phyloP scores from a whole-genome alignment of 2,113 vertebrate species.

The Glaucomys volans region DNA sequence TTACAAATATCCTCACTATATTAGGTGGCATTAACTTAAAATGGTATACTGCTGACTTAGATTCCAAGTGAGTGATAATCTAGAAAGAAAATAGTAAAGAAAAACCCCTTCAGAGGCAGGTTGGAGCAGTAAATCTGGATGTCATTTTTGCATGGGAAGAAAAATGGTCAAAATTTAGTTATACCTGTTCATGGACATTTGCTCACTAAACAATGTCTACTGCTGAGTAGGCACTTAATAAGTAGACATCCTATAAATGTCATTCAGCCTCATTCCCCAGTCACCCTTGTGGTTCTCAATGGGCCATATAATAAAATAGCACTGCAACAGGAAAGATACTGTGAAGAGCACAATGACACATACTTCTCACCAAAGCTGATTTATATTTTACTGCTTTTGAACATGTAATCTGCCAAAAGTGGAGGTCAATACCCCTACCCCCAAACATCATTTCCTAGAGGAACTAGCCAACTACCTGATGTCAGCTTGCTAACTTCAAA shows the following conservation, averaged over 20 bases:
- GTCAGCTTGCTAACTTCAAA: background rate
- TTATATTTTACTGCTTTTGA: background rate
- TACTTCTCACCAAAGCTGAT: background rate
- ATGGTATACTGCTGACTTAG: background rate
- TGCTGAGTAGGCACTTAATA: background rate
- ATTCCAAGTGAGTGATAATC: background rate
- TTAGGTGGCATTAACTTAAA: background rate
- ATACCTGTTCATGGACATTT: background rate
- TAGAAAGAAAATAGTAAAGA: background rate
- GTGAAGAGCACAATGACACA: no score
- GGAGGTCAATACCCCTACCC: background rate
- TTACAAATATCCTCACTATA: background rate
- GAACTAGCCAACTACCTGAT: background rate
- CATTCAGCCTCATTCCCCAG: background rate
- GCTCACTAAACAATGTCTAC: background rate
- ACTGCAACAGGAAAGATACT: background rate
- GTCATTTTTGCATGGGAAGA: background rate
- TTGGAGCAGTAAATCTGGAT: background rate
- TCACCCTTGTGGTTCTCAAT: background rate
- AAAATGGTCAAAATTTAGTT: background rate
- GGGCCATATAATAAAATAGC: background rate
- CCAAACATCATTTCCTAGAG: background rate
- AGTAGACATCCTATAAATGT: background rate
- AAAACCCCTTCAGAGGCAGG: background rate
- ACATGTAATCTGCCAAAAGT: background rate